Evolutionary conservation across 2,797 vertebrate genomes (phyloP), one percentile per base, ranked within the genome.

Genomic region (Liparis tanakae): DNA sequence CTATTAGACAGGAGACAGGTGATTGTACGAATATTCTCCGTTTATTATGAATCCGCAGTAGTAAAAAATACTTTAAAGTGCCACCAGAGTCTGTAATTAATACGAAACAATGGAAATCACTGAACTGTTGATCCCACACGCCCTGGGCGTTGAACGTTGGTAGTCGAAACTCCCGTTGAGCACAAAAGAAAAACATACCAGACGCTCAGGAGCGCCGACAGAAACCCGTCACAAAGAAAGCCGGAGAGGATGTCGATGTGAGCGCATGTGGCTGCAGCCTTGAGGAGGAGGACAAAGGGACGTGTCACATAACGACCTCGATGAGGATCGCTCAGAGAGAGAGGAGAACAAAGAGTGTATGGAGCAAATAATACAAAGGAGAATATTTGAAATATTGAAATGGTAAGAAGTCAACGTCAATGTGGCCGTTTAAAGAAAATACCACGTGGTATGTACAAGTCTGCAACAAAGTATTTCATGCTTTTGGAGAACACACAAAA

Each of bases 221-320:
- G 33, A 69, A 10, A 68, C 10, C 15, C 1, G 3, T 63, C 39
- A 44, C 25, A 39, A 41, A 65, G 25, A 15, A 74, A n/a, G 13
- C 1, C 5, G 4, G 59, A 22, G 56, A 48, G 50, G 17, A 22
- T 64, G 39, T 1, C 20, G 46, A 60, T 17, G 20, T n/a, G 39
- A 59, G 59, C 10, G 34, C 13, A 22, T 69, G 17, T 56, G 44
- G 15, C 22, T 66, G 10, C 8, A 55, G 64, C 50, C 59, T 71
- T 60, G 6, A 61, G 36, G 36, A 41, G 41, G 41, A 54, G 6
- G 50, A 30, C 22, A 41, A 64, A 36, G 44, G 30, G 50, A 14
- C 20, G 51, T 30, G 39, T 20, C 30, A 15, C 37, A n/a, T 46
- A 57, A 68, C 58, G 70, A n/a, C 30, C 7, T 12, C 9, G 25